These are phyloP conservation scores for Sebastes hubbsi DNA, from an alignment of 2,797 vertebrate genomes.

Conservation along the genomic window DNA sequence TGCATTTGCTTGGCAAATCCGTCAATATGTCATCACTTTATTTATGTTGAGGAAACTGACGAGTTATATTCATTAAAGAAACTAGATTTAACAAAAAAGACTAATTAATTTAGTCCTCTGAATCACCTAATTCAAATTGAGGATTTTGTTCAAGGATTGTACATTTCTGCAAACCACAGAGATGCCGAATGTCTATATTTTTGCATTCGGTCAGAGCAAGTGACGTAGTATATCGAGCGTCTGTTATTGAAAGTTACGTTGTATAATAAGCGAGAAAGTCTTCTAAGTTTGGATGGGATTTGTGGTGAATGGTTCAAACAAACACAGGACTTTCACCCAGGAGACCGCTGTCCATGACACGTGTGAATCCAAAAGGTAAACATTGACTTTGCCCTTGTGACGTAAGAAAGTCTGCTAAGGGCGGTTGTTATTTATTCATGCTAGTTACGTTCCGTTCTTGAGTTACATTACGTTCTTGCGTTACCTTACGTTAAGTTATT, in stretches of 20 bases:
- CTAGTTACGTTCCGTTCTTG: too few species aligned
- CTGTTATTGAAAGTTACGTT: neutral
- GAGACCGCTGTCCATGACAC: neutral
- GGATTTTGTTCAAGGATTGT: neutral
- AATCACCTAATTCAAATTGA: too few species aligned
- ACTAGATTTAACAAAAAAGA: too few species aligned
- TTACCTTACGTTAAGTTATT: too few species aligned
- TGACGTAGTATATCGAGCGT: neutral
- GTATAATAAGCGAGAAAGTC: neutral
- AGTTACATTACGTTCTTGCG: too few species aligned
- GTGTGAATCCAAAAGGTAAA: neutral
- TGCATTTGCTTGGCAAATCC: too few species aligned
- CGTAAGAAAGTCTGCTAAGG: neutral
- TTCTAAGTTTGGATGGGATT: neutral
- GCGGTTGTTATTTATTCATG: neutral
- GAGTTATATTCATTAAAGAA: too few species aligned
- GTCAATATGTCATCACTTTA: too few species aligned
- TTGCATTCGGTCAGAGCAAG: neutral
- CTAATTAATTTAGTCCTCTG: too few species aligned
- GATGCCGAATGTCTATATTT: neutral
- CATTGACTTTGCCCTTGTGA: neutral
- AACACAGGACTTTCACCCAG: neutral
- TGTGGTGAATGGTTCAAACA: neutral
- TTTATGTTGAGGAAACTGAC: too few species aligned
- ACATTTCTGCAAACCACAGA: neutral